Evolutionary conservation across 1,140 invertebrate species (phyloP).

Genomic region (Conus betulinus): DNA sequence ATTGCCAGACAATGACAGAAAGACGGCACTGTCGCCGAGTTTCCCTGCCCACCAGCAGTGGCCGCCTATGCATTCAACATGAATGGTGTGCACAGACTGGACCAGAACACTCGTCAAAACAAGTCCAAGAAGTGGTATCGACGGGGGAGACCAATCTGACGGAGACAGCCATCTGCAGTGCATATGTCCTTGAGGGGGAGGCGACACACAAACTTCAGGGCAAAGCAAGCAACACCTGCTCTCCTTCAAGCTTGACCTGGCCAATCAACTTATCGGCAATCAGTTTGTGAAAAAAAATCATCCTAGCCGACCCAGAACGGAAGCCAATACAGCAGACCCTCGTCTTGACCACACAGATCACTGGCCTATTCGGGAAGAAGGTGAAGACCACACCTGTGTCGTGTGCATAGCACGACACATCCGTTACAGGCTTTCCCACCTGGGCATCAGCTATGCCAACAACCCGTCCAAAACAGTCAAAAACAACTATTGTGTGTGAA

Average conservation of each 20-base stretch:
- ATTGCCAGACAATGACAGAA: slow-evolving; percentile 36
- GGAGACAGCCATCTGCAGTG: slow-evolving; percentile 33
- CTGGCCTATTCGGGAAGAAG: too few species aligned
- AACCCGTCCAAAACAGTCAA: too few species aligned
- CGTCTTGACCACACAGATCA: too few species aligned
- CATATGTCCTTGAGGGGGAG: slow-evolving; percentile 22
- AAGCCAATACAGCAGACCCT: neutral
- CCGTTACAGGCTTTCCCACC: too few species aligned
- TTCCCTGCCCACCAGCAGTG: slow-evolving; percentile 32
- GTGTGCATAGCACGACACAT: too few species aligned
- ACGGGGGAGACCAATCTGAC: slow-evolving; percentile 29
- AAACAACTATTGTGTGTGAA: too few species aligned
- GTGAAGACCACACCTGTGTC: too few species aligned
- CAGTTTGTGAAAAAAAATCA: neutral
- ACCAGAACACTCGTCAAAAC: slow-evolving; percentile 34
- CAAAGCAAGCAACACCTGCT: slow-evolving; percentile 30
- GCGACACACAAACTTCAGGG: neutral
- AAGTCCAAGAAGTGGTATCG: slow-evolving; percentile 26
- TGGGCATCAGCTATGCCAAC: too few species aligned
- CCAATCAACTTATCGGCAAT: slow-evolving; percentile 20
- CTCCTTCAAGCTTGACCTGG: slow-evolving; percentile 28
- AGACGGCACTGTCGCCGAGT: slow-evolving; percentile 41
- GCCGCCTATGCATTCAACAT: slow-evolving; percentile 42
- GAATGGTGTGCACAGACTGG: slow-evolving; percentile 44
- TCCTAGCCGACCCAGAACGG: neutral